These are phyloP conservation scores for Channallabes apus DNA, from an alignment of 2,797 vertebrate genomes.

Conservation along the genomic window DNA sequence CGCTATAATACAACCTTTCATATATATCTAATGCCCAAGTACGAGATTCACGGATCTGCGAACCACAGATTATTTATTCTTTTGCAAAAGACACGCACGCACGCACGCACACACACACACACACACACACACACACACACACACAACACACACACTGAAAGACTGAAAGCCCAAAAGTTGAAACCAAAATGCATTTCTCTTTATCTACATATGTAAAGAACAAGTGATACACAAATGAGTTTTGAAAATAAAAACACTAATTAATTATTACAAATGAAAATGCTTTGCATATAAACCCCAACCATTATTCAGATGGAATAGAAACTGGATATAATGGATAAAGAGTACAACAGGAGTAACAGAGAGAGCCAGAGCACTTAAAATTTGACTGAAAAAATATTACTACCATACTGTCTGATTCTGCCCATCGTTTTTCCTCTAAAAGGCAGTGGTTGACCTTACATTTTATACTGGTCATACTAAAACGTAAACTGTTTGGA, in stretches of 20 bases:
- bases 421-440: conserved; percentile 66
- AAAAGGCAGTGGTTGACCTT: conserved; percentile 72
- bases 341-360: conserved; percentile 24
- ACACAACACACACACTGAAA: conserved; percentile 15
- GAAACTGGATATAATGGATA: neutral
- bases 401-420: conserved; percentile 62
- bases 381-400: conserved; percentile 33
- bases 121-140: conserved; percentile 9
- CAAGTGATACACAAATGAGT: neutral
- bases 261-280: neutral
- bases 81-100: conserved; percentile 3
- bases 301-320: neutral
- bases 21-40: conserved; percentile 40
- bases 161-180: conserved; percentile 10
- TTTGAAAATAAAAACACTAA: neutral
- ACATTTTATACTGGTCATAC: conserved; percentile 73
- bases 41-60: conserved; percentile 37
- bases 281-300: neutral
- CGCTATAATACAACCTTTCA: conserved; percentile 66
- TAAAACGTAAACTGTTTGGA: conserved; percentile 80
- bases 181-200: neutral
- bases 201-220: neutral
- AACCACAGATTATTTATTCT: conserved; percentile 27
- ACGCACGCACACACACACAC: conserved; percentile 3
- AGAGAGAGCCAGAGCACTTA: conserved; percentile 40